Evolutionary conservation across 1,140 invertebrate genomes (phyloP).

Genomic region (Bactericera cockerelli): DNA sequence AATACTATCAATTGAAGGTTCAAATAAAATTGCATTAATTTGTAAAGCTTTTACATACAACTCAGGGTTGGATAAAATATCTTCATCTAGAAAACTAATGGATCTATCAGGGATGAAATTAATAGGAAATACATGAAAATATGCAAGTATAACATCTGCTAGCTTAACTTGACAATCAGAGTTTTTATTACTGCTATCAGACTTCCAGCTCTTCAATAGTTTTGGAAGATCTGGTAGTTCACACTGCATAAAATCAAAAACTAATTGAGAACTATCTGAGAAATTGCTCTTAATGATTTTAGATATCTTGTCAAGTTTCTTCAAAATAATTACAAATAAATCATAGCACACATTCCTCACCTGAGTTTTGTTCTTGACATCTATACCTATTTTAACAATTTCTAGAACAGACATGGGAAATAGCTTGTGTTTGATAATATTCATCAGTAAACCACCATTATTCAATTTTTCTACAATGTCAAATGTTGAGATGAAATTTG

Average conservation of each 20-base stretch:
- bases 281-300: not conserved
- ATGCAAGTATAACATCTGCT: not conserved
- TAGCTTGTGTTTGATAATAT: not conserved
- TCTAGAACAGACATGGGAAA: not conserved
- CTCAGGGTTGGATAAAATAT: not conserved
- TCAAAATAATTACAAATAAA: not conserved
- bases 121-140: not conserved
- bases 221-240: not conserved
- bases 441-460: not conserved
- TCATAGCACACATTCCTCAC: not conserved
- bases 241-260: not conserved
- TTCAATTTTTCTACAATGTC: not conserved
- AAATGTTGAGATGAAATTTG: not conserved
- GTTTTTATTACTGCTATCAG: not conserved
- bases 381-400: not conserved
- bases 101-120: not conserved
- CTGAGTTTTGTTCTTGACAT: not conserved
- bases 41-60: slow-evolving; percentile 3
- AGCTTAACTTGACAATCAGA: not conserved
- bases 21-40: slow-evolving; percentile 3
- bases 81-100: not conserved
- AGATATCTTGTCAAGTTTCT: not conserved
- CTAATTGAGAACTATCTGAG: not conserved
- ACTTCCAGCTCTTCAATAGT: not conserved
- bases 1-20: not conserved